These are phyloP conservation scores for Mizuhopecten yessoensis DNA, from an alignment of 1,140 invertebrate species.

Conservation along the genomic window DNA sequence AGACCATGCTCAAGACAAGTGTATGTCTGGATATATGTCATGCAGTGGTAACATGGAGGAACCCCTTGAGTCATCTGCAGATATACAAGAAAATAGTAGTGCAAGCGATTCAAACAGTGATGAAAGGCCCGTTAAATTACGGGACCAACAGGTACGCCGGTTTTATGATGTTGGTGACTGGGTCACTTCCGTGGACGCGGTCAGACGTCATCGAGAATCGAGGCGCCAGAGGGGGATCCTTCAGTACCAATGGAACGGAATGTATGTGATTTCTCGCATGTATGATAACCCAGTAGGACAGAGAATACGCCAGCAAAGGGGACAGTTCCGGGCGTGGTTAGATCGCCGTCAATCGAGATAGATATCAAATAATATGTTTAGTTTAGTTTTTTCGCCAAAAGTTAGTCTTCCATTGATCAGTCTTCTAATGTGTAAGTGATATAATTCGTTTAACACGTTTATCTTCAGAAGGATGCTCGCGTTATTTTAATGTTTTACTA, in stretches of 20 bases:
- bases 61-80: background rate
- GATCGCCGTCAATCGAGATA: background rate
- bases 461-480: no score
- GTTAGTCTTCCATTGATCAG: no score
- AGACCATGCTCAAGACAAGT: background rate
- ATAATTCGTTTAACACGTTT: no score
- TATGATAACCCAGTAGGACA: background rate
- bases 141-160: background rate
- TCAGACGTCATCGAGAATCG: background rate
- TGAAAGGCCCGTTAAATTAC: background rate
- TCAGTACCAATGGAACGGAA: slow-evolving; percentile 11
- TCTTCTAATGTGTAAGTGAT: no score
- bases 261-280: background rate
- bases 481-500: no score
- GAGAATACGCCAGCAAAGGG: background rate
- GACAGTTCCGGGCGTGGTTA: background rate
- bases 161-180: background rate
- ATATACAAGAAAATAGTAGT: background rate
- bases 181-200: background rate
- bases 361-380: background rate
- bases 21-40: background rate
- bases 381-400: background rate
- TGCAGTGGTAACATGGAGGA: background rate
- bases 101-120: background rate
- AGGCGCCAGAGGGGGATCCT: slow-evolving; percentile 2